These are phyloP conservation scores for Choreutis nemorana DNA, from an alignment of 2,888 invertebrate genomes.

Conservation along the genomic window DNA sequence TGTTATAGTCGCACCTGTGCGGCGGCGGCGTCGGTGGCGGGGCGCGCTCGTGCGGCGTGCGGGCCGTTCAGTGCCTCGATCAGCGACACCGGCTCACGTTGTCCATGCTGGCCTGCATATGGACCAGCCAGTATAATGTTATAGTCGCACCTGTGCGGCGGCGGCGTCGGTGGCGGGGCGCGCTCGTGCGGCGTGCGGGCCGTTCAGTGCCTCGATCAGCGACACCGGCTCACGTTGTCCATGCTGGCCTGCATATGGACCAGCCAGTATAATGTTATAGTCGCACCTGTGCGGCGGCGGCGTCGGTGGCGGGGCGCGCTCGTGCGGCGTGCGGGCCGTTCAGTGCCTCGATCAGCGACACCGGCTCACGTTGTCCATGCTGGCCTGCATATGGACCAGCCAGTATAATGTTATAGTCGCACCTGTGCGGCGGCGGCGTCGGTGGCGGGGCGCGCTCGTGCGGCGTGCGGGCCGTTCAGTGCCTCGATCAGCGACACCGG, in stretches of 20 bases:
- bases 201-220: slow-evolving; percentile 94
- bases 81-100: slow-evolving; percentile 92
- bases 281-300: too few species aligned
- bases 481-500: slow-evolving; percentile 95
- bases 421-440: too few species aligned
- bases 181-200: slow-evolving; percentile 73
- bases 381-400: too few species aligned
- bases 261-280: too few species aligned
- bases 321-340: slow-evolving; percentile 84
- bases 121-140: too few species aligned
- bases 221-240: slow-evolving; percentile 93
- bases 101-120: slow-evolving; percentile 75
- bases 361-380: slow-evolving; percentile 89
- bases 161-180: too few species aligned
- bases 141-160: too few species aligned
- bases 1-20: too few species aligned
- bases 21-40: too few species aligned
- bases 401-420: too few species aligned
- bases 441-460: slow-evolving; percentile 57
- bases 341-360: slow-evolving; percentile 93
- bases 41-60: slow-evolving; percentile 64
- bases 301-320: too few species aligned
- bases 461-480: slow-evolving; percentile 86
- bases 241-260: slow-evolving; percentile 73
- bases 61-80: slow-evolving; percentile 97